These are phyloP conservation scores for Pollenia griseotomentosa DNA, from an alignment of 2,888 invertebrate species.

Conservation along the genomic window DNA sequence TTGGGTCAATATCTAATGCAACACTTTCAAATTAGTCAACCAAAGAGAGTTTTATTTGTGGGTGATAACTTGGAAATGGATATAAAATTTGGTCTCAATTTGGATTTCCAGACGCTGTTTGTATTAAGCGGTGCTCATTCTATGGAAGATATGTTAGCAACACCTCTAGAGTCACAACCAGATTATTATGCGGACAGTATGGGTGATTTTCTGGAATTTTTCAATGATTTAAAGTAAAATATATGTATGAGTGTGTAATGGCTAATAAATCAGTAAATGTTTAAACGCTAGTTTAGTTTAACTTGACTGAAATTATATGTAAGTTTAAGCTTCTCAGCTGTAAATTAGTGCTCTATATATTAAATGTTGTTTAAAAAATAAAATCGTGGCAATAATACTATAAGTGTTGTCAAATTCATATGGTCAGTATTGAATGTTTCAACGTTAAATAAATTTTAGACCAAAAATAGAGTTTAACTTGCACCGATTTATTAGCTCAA, in stretches of 20 bases:
- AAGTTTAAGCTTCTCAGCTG: no score
- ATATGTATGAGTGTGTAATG: neutral
- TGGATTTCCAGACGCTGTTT: slow-evolving; percentile 89
- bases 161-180: slow-evolving; percentile 73
- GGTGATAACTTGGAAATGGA: slow-evolving; percentile 93
- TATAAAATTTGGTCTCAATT: slow-evolving; percentile 88
- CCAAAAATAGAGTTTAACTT: no score
- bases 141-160: slow-evolving; percentile 73
- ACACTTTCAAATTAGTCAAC: slow-evolving; percentile 85
- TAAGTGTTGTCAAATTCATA: no score
- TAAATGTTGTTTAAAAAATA: neutral
- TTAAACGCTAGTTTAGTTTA: no score
- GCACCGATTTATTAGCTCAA: no score
- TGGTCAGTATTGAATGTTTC: no score
- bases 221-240: slow-evolving; percentile 58
- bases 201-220: slow-evolving; percentile 76
- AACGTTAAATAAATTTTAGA: no score
- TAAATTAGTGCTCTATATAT: no score
- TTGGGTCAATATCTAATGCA: slow-evolving; percentile 79
- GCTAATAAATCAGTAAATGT: neutral
- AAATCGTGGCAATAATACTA: no score
- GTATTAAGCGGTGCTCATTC: slow-evolving; percentile 86
- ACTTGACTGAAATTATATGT: no score
- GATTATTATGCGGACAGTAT: slow-evolving; percentile 77
- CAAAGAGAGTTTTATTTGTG: slow-evolving; percentile 89